Evolutionary conservation across 1,140 invertebrate genomes (phyloP).

Genomic region (Pygmarrhopalites habei): DNA sequence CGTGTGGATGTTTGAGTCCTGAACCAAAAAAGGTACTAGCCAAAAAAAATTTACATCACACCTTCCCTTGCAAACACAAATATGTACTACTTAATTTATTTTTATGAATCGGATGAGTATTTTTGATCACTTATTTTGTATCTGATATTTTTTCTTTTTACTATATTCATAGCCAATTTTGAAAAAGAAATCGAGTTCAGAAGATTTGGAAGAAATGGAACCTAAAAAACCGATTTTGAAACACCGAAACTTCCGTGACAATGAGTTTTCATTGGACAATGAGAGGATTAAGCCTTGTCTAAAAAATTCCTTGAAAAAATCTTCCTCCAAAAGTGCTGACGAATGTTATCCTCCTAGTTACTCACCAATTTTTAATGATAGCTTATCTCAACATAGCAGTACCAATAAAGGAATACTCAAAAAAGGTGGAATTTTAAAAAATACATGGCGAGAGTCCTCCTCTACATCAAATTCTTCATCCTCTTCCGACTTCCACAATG

Average conservation of each 20-base stretch:
- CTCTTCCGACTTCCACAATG: too few relatives aligned
- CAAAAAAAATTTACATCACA: too few relatives aligned
- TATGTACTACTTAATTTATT: too few relatives aligned
- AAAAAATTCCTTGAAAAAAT: conserved; percentile 36
- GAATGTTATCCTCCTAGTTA: conserved; percentile 2
- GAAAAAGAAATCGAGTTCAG: conserved; percentile 73
- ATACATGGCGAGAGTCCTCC: neutral
- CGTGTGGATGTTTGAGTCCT: conserved; percentile 39
- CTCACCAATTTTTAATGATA: too few relatives aligned
- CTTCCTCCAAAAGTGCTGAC: conserved; percentile 22
- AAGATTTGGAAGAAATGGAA: conserved; percentile 63
- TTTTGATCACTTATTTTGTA: too few relatives aligned
- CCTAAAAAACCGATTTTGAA: conserved; percentile 76
- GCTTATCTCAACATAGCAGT: conserved; percentile 1
- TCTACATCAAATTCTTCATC: conserved; percentile 7
- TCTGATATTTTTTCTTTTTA: too few relatives aligned
- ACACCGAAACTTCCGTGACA: conserved; percentile 30
- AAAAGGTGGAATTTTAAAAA: conserved; percentile 21
- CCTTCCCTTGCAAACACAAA: too few relatives aligned
- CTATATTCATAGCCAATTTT: conserved; percentile 51
- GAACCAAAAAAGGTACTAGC: conserved; percentile 60
- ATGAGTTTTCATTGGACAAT: conserved; percentile 19
- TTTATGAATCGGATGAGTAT: too few relatives aligned
- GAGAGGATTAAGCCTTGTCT: conserved; percentile 32
- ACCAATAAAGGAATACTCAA: conserved; percentile 25